Base-by-base conservation (phyloP, 2,888 invertebrate species). In the Danaus chrysippus region DNA sequence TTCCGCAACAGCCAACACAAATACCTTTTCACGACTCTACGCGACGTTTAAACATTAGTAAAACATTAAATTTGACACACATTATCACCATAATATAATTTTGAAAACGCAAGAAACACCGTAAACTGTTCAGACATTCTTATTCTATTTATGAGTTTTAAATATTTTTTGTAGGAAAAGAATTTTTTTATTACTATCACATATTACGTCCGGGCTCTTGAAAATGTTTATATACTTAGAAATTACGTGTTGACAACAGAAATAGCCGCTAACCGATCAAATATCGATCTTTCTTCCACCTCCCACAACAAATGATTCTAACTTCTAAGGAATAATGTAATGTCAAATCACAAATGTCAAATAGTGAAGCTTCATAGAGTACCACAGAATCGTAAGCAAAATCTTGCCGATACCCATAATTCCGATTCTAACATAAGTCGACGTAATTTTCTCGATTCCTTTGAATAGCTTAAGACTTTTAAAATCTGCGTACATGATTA, bases 11-110 rank as follows among this genome's bases (percentile, higher is more conserved):
- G 70, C 64, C 42, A 56, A 63, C 64, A 61, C 56, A 54, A 71
- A 69, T 68, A 70, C 64, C 61, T 70, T 75, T 69, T 72, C 71
- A 76, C 72, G 58, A 69, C 68, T 68, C 62, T 70, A 70, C 73
- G 66, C 73, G 77, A 76, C 73, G 73, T 77, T 75, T 79, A 77
- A 65, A 77, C 78, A 78, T 74, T 80, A 82, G 70, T 79, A 78
- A 71, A 78, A 81, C 79, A 80, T 83, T 84, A 86, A 78, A 85
- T 89, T 89, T 89, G 89, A 89, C 89, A 89, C 89, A 85, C 86
- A 89, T 89, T 86, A 89, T 89, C 86, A 88, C 88, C 80, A 76
- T 73, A 68, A 70, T 79, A 71, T 73, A 70, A 71, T 67, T 64
- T 61, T 63, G 69, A 73, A 69, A 65, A 64, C 64, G 67, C 71